Base-by-base conservation (phyloP, 1,140 invertebrate species). In the Aphis craccivora region DNA sequence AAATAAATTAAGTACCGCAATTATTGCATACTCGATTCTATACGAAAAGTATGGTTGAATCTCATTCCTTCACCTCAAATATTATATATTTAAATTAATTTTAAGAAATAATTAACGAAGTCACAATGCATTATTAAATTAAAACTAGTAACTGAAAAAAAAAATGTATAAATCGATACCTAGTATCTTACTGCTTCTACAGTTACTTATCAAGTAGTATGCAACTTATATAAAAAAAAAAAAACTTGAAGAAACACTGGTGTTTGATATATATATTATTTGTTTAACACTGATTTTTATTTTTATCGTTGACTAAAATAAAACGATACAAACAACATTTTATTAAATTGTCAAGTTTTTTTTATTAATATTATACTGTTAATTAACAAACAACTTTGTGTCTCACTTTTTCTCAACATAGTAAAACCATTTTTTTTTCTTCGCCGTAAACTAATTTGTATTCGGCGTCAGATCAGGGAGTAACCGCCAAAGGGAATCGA, bases 361-460 rank as follows among this genome's bases (percentile, higher is more conserved):
- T 76, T 76, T n/a, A 76, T 76, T 76, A 76, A 76, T 76, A 76
- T n/a, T 76, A 76, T n/a, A 40, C 40, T 86, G 83, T 45, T 86
- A 86, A 86, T 86, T 86, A 86, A 86, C 40, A 40, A 43, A 86
- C 60, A 86, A 86, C 25, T 86, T 86, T 86, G 45, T 76, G 60
- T 76, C 60, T n/a, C 60, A n/a, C 30, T 67, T 76, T 76, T n/a
- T 76, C 6, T n/a, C 3, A 3, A 86, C 40, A 25, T 45, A 86
- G 45, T 86, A 86, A 86, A 86, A 30, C 11, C 40, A 45, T 43
- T 25, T 37, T 25, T 84, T 84, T 40, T 40, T 83, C 35, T 23
- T 18, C 83, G 1, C 40, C 40, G 83, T 86, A 25, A 43, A 25
- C 83, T 43, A 86, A 86, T 86, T 86, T 86, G 40, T 86, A 86